Evolutionary conservation across 2,888 invertebrate genomes (phyloP).

Genomic region (Drosophila multiciliata): DNA sequence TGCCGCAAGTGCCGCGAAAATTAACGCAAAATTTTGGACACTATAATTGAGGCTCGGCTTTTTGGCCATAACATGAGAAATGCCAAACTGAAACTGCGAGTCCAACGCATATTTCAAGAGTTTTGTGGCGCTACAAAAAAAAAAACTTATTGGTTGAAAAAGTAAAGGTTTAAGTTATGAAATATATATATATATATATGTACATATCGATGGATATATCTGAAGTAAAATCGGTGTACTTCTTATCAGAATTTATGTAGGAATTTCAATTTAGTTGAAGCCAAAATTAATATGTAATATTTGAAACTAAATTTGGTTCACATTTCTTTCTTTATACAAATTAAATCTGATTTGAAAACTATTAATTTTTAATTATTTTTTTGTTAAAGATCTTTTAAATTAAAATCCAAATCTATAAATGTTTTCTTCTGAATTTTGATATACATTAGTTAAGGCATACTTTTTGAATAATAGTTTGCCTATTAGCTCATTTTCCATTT

Average conservation of each 20-base stretch:
- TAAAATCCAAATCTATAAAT: neutral
- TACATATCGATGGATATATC: neutral
- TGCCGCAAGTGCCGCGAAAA: conserved; percentile 78
- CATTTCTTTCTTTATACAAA: neutral
- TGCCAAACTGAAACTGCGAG: conserved; percentile 8
- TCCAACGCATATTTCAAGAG: conserved; percentile 3
- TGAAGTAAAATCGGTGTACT: neutral
- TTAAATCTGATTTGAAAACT: neutral
- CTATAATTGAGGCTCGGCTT: conserved; percentile 63
- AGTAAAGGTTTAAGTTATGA: neutral
- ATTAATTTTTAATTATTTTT: neutral
- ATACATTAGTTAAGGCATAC: neutral
- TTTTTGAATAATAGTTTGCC: neutral
- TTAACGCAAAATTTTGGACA: conserved; percentile 70
- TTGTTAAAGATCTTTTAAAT: neutral
- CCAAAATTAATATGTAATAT: neutral
- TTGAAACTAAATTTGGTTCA: neutral
- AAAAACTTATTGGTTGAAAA: neutral
- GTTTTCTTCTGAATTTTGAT: neutral
- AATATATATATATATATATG: neutral
- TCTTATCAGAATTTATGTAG: neutral
- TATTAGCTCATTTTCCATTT: too few species aligned
- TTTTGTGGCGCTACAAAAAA: conserved; percentile 10
- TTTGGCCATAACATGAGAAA: conserved; percentile 37
- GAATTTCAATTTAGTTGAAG: neutral